Base-by-base conservation (phyloP, 2,888 invertebrate species). In the Conistra vaccinii region DNA sequence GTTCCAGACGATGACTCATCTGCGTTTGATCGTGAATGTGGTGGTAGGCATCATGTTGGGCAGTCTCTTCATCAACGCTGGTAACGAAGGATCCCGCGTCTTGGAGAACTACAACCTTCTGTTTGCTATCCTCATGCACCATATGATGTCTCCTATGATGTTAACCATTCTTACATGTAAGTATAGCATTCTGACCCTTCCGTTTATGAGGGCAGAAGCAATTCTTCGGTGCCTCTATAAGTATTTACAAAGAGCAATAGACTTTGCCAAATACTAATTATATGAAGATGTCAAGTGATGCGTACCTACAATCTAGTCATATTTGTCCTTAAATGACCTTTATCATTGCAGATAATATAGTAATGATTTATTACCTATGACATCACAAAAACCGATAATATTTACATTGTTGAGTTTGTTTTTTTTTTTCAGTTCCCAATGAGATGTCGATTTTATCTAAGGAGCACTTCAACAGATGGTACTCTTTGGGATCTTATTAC, bases 111-210 rank as follows among this genome's bases (percentile, higher is more conserved):
- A 98, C 89, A 98, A 98, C 94, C 97, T 99, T 78, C 95, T 99
- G 17, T 99, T 99, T 94, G 98, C 99, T 51, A 98, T 99, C 87
- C 97, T 99, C 77, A 98, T 99, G 97, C 99, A 99, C 93, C 98
- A 99, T 89, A 99, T 98, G 97, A 98, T 98, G 98, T 98, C 98
- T 2, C 98, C 98, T 0, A 98, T 98, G 98, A 98, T 98, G 98
- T 96, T 98, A 32, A 98, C 98, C 0, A 98, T 98, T 80, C 97
- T 98, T 51, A 98, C 98, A 20, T 98, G 98, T 98, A 95, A 97
- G 98, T 97, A 73, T 62, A 42, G 14, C 17, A 51, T 60, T 10
- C 6, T 45, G 3, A n/a, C 14, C n/a, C 2, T 39, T 29, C 26
- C 26, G 17, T 3, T 75, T 42, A 23, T n/a, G 20, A 39, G 6